Conservation (phyloP, 2,797 vertebrate species). For the Esox masquinongy region DNA sequence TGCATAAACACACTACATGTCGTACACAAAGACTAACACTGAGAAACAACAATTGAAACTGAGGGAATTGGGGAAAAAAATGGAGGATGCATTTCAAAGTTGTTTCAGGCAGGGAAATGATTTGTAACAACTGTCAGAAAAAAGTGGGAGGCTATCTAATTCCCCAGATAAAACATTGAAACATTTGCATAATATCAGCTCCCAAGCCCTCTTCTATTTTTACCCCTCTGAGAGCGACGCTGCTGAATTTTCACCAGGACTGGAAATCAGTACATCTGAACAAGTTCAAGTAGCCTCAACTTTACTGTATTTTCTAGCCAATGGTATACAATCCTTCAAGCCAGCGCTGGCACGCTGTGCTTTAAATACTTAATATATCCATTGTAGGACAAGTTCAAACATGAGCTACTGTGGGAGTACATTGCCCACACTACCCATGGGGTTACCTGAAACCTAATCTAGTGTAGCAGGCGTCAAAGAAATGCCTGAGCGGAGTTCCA, state of each 20-base stretch:
- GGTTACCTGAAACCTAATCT: neutral
- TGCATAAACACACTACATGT: slow-evolving; percentile 49
- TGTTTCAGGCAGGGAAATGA: slow-evolving; percentile 34
- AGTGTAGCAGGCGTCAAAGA: no score
- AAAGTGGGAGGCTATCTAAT: slow-evolving; percentile 51
- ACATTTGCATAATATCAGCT: slow-evolving; percentile 66
- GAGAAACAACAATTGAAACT: slow-evolving; percentile 53
- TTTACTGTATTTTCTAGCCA: slow-evolving; percentile 24
- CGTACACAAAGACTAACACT: slow-evolving; percentile 53
- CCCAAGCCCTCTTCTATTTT: slow-evolving; percentile 55
- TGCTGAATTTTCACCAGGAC: slow-evolving; percentile 22
- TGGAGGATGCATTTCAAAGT: slow-evolving; percentile 22
- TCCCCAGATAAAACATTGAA: slow-evolving; percentile 66
- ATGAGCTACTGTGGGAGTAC: slow-evolving; percentile 23
- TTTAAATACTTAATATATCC: neutral
- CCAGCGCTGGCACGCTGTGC: slow-evolving; percentile 35
- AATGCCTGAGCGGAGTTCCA: no score
- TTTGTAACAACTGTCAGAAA: slow-evolving; percentile 61
- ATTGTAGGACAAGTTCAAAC: slow-evolving; percentile 45
- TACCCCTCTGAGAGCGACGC: slow-evolving; percentile 46
- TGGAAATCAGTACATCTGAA: slow-evolving; percentile 15
- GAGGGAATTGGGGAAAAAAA: slow-evolving; percentile 51
- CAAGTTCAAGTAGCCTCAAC: slow-evolving; percentile 35
- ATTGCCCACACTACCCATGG: slow-evolving; percentile 6
- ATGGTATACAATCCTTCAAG: slow-evolving; percentile 19